A percentile compares a stretch with the other conserved stretches of the same genome.
These are phyloP conservation scores for Excalfactoria chinensis DNA, from an alignment of 2,113 vertebrate species.

Conservation along the genomic window DNA sequence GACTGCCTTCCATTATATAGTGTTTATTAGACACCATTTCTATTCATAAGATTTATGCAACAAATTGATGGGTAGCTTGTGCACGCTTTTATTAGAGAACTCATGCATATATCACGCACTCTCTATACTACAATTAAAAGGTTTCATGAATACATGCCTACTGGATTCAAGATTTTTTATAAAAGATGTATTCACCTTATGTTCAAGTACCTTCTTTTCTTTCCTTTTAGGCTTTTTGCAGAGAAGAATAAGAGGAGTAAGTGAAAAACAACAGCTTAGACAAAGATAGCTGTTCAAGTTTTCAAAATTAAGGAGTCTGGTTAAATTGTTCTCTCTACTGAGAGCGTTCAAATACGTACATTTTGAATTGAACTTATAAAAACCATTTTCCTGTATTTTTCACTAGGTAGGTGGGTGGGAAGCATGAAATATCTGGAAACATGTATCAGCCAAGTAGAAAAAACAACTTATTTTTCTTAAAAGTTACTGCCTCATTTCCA, in stretches of 20 bases:
- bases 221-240: neutral
- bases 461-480: neutral
- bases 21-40: constrained; percentile 5
- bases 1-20: neutral
- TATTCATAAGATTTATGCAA: neutral
- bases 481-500: neutral
- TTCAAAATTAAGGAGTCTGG: neutral
- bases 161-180: neutral
- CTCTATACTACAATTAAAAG: neutral
- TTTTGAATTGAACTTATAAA: neutral
- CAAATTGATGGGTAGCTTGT: neutral
- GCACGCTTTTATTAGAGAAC: neutral
- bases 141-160: neutral
- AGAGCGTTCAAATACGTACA: neutral
- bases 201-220: neutral
- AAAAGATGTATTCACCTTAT: neutral
- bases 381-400: neutral
- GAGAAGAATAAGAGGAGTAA: neutral
- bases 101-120: neutral
- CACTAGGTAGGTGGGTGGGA: neutral
- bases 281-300: neutral
- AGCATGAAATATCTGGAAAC: neutral
- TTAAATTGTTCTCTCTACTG: neutral
- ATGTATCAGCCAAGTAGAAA: neutral
- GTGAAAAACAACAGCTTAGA: neutral